Evolutionary conservation across 1,140 invertebrate genomes (phyloP), one percentile per base, ranked within the genome.

Genomic region (Phortica variegata): DNA sequence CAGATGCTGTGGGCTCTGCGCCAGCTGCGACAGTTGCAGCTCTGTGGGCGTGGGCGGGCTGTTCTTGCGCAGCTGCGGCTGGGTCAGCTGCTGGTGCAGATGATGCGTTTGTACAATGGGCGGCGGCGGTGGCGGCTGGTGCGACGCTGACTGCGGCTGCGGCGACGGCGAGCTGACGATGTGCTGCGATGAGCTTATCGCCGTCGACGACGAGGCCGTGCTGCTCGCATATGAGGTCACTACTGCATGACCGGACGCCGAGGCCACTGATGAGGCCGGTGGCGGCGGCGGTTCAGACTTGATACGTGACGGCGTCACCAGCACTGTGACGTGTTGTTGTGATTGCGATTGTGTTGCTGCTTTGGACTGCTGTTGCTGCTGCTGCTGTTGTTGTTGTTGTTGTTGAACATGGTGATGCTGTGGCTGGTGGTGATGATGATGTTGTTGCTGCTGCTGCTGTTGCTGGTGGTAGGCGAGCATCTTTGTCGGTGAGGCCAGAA

Each of bases 261-360:
- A 56, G 29, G 65, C 58, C 4, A 61, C 58, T 49, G 65, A 60
- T 73, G 52, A 78, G 70, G 57, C 70, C 63, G 58, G 73, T 68
- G 72, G 16, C 20, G 58, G 61, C 20, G 58, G 61, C 20, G 60
- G 58, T 57, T 76, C 74, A 19, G 71, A 70, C 37, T 76, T 76
- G 18, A 76, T 73, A 26, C 74, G 52, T 15, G 73, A 74, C 6
- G 74, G 74, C 29, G 74, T 75, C 38, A 76, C 74, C 39, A 76
- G 53, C 31, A 75, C 74, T 9, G 72, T 76, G 3, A 74, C 73
- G 52, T 75, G 71, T 16, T 73, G 62, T 36, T 59, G 56, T 12
- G 50, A 54, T 48, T 61, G 61, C 17, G 48, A 43, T 17, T 49
- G 46, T 38, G 52, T 39, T 31, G 45, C 23, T 38, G 50, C 10